Evolutionary conservation across 2,113 vertebrate genomes (phyloP).

Genomic region (Grus americana): DNA sequence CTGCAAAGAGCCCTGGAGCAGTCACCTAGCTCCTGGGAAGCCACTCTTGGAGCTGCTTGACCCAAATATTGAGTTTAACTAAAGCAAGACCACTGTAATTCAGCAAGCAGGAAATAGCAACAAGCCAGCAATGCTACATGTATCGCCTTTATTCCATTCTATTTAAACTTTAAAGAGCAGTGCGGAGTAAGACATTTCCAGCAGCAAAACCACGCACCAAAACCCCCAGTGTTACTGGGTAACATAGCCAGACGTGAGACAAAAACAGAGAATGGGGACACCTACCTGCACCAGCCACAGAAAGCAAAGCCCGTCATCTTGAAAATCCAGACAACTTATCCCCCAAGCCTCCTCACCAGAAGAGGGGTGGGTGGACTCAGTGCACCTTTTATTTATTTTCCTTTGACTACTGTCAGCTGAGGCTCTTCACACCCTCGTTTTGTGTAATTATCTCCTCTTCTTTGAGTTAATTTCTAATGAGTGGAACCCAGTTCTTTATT

Average conservation of each 20-base stretch:
- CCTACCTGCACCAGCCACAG: background rate
- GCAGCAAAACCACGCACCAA: background rate
- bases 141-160: fast-evolving
- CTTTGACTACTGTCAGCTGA: background rate
- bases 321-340: fast-evolving
- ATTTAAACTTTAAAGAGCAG: background rate
- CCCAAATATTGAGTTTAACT: background rate
- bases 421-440: background rate
- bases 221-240: fast-evolving
- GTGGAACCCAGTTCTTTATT: background rate
- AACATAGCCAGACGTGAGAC: fast-evolving
- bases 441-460: background rate
- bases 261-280: background rate
- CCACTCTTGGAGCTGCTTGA: background rate
- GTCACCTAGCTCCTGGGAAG: background rate
- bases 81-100: background rate
- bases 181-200: background rate
- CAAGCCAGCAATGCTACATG: fast-evolving
- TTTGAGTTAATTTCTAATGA: background rate
- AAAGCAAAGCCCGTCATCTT: background rate
- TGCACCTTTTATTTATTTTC: background rate
- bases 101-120: background rate
- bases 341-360: fast-evolving
- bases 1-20: background rate
- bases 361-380: fast-evolving